Conservation (phyloP, 2,113 vertebrate genomes). For the Noturus placidus region DNA sequence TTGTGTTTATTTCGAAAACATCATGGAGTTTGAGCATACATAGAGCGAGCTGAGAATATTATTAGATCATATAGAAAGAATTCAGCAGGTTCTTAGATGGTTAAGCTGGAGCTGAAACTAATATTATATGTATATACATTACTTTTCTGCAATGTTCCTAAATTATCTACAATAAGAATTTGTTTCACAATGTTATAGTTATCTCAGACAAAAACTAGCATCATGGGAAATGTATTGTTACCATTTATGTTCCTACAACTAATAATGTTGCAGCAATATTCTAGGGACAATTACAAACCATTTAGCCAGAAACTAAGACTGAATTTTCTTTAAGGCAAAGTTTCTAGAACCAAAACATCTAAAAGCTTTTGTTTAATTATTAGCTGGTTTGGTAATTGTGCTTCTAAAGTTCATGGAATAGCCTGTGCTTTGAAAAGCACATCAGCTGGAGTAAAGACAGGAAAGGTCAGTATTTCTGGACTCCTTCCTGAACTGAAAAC, state of each 20-base stretch:
- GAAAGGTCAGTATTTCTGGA: constrained; percentile 24
- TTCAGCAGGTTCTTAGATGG: background rate
- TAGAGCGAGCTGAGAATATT: background rate
- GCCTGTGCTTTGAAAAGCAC: constrained; percentile 8
- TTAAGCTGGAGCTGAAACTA: background rate
- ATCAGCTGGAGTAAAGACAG: background rate
- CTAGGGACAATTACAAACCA: background rate
- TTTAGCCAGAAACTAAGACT: too few relatives aligned
- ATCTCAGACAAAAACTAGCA: background rate
- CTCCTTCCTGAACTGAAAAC: constrained; percentile 32
- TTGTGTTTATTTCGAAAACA: background rate
- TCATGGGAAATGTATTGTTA: background rate
- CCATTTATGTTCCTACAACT: background rate
- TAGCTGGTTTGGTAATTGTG: background rate
- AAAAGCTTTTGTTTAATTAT: background rate
- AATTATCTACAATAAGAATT: background rate
- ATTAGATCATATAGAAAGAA: background rate
- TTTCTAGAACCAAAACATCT: too few relatives aligned
- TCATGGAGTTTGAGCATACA: background rate
- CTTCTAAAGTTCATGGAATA: constrained; percentile 14
- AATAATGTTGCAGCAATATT: background rate
- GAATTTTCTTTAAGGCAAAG: too few relatives aligned
- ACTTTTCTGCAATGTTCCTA: background rate
- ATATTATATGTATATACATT: background rate
- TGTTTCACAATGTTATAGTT: background rate